Evolutionary conservation across 2,113 vertebrate species (phyloP).

Genomic region (Columba janthina): DNA sequence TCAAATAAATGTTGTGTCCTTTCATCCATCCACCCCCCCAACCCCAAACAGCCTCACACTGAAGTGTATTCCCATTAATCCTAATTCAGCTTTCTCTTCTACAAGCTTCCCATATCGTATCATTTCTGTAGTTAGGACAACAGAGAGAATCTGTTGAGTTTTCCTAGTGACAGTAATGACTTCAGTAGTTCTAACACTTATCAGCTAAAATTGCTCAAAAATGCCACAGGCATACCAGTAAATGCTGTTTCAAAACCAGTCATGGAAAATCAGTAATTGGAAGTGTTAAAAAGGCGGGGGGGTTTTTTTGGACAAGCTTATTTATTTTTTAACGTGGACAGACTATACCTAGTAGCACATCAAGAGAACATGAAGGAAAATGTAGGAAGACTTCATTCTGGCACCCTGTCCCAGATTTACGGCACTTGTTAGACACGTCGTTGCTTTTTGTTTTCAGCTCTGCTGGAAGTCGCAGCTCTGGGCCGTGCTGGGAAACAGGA

Average conservation of each 20-base stretch:
- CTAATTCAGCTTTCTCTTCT: not conserved
- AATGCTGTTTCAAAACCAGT: not conserved
- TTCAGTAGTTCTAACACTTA: not conserved
- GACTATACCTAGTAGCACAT: not conserved
- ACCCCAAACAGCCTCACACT: not conserved
- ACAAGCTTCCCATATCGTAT: not conserved
- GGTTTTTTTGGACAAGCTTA: not conserved
- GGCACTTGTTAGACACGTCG: not conserved
- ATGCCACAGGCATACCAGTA: not conserved
- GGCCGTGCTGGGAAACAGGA: not conserved
- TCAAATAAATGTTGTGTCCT: not conserved
- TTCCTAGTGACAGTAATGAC: not conserved
- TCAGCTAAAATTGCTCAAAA: not conserved
- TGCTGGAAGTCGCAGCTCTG: not conserved
- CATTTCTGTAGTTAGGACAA: not conserved
- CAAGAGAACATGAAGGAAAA: not conserved
- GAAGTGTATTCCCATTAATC: not conserved
- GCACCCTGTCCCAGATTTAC: not conserved
- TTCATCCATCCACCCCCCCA: not conserved
- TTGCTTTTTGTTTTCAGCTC: not conserved
- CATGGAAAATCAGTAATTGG: not conserved
- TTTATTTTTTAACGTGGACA: not conserved
- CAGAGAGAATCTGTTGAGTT: not conserved
- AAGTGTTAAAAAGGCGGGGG: not conserved
- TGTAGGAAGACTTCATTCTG: not conserved